These are phyloP conservation scores for Argyresthia goedartella DNA, from an alignment of 2,888 invertebrate genomes.

Conservation along the genomic window DNA sequence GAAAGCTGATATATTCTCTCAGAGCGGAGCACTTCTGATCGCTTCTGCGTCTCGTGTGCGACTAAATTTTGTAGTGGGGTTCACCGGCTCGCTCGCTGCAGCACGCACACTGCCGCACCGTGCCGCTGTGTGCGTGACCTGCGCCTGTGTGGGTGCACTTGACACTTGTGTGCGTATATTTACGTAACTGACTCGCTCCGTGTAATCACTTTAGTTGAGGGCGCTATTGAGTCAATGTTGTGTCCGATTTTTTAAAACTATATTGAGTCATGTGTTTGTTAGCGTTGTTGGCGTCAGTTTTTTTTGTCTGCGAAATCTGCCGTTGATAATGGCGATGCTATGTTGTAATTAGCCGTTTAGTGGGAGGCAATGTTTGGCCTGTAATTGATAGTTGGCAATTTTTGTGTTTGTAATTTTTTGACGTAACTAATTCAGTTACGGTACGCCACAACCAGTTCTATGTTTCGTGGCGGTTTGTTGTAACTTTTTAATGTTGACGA, in stretches of 20 bases:
- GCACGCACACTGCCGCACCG: slow-evolving; percentile 34
- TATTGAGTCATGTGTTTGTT: slow-evolving; percentile 62
- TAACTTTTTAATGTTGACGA: background rate
- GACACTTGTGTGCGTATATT: slow-evolving; percentile 29
- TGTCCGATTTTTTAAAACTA: slow-evolving; percentile 45
- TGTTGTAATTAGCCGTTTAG: slow-evolving; percentile 2
- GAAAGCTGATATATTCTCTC: slow-evolving; percentile 50
- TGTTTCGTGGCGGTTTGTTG: background rate
- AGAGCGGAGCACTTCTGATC: slow-evolving; percentile 44
- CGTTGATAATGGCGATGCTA: slow-evolving; percentile 11
- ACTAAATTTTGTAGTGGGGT: slow-evolving; percentile 67
- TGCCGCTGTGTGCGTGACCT: slow-evolving; percentile 25
- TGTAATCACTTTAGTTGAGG: slow-evolving; percentile 46
- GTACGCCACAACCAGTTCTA: background rate
- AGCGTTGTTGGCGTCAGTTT: slow-evolving; percentile 17
- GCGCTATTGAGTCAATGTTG: slow-evolving; percentile 57
- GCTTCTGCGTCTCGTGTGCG: slow-evolving; percentile 45
- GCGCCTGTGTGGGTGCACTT: slow-evolving; percentile 32
- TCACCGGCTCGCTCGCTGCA: slow-evolving; percentile 51
- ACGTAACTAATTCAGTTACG: background rate
- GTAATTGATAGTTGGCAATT: slow-evolving; percentile 1
- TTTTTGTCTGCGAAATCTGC: slow-evolving; percentile 11
- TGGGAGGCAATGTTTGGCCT: background rate
- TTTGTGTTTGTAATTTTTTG: background rate
- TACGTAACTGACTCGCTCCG: slow-evolving; percentile 55